Evolutionary conservation across 2,888 invertebrate genomes (phyloP).

Genomic region (Drosophila falleni): DNA sequence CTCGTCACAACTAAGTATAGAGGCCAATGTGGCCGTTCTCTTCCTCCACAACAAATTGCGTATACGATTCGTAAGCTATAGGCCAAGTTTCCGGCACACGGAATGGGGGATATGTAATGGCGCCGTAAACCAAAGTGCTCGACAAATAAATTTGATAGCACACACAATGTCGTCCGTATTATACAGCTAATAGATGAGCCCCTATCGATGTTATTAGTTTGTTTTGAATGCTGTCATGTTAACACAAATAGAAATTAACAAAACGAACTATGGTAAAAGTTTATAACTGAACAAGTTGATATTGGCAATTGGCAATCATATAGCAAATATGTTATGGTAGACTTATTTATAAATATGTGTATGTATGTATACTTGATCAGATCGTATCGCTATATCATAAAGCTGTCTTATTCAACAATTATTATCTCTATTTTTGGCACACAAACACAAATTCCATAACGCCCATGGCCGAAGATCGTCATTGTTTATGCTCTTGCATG

Average conservation of each 20-base stretch:
- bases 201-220: conserved; percentile 23
- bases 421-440: conserved; percentile 43
- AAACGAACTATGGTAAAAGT: conserved; percentile 15
- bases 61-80: conserved; percentile 26
- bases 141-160: conserved; percentile 40
- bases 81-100: conserved; percentile 20
- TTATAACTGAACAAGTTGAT: conserved; percentile 21
- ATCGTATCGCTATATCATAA: conserved; percentile 21
- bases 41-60: conserved; percentile 14
- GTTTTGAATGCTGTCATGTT: conserved; percentile 38
- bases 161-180: conserved; percentile 30
- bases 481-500: conserved; percentile 53
- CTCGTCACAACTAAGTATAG: conserved; percentile 41
- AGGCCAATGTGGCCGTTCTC: background rate
- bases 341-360: background rate
- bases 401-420: conserved; percentile 23
- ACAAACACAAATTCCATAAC: conserved; percentile 37
- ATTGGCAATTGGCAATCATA: conserved; percentile 14
- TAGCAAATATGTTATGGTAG: background rate
- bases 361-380: background rate
- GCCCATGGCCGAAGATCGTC: conserved; percentile 43
- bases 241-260: conserved; percentile 28
- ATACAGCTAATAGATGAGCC: conserved; percentile 32
- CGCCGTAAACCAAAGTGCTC: conserved; percentile 24
- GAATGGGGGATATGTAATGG: conserved; percentile 15